Conservation (phyloP, 2,888 invertebrate genomes). For the Heliconius sara region DNA sequence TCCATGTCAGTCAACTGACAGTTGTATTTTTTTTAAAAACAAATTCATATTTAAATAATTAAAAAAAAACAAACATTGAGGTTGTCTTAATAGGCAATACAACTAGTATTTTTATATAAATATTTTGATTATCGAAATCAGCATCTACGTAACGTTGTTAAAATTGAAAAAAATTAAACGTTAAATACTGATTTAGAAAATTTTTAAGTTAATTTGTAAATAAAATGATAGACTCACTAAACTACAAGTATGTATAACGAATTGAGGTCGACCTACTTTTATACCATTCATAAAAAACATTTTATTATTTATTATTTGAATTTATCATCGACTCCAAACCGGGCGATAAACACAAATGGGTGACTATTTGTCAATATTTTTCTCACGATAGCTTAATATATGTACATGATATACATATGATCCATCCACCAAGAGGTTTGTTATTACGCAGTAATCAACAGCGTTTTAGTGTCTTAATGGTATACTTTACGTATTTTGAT, state of each 20-base stretch:
- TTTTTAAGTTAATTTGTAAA: neutral
- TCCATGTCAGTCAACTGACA: neutral
- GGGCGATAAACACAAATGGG: constrained; percentile 25
- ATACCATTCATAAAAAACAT: constrained; percentile 48
- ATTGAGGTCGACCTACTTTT: constrained; percentile 48
- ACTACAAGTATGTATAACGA: constrained; percentile 25
- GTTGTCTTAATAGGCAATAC: neutral
- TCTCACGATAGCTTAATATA: constrained; percentile 36
- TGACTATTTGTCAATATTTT: constrained; percentile 43
- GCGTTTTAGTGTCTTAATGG: neutral
- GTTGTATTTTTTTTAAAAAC: neutral
- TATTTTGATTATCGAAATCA: neutral
- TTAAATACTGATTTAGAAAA: neutral
- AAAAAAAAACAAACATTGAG: neutral
- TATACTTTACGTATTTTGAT: neutral
- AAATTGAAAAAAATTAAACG: neutral
- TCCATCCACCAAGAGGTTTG: constrained; percentile 22
- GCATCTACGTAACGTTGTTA: neutral
- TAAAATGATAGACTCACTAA: neutral
- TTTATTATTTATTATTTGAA: constrained; percentile 46
- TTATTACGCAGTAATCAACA: constrained; percentile 16
- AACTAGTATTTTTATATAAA: neutral
- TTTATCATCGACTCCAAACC: constrained; percentile 44
- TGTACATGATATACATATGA: neutral
- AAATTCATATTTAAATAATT: neutral